Evolutionary conservation across 2,888 invertebrate species (phyloP).

Genomic region (Chalcosyrphus nemorum): DNA sequence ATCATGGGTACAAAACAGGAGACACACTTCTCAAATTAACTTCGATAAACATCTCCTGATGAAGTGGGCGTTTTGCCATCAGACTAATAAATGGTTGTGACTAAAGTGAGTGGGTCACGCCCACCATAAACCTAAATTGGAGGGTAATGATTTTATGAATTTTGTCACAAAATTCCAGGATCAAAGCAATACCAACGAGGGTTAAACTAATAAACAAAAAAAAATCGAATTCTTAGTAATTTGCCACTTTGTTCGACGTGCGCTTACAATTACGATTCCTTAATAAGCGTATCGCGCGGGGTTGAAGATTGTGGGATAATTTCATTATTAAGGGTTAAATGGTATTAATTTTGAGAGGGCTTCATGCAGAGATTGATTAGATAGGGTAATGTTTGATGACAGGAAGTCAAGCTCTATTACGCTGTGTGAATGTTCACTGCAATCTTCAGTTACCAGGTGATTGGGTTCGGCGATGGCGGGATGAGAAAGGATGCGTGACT

Average conservation of each 20-base stretch:
- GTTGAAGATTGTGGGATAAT: constrained; percentile 52
- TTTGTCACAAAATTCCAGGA: constrained; percentile 7
- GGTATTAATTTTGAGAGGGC: constrained; percentile 34
- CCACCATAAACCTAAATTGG: neutral
- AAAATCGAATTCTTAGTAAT: constrained; percentile 29
- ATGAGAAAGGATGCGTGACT: neutral
- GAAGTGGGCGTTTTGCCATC: constrained; percentile 53
- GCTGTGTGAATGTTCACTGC: neutral
- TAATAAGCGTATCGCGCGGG: constrained; percentile 17
- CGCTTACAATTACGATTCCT: constrained; percentile 33
- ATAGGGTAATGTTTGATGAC: neutral
- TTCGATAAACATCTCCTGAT: constrained; percentile 63
- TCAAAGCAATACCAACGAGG: constrained; percentile 23
- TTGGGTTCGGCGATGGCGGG: neutral
- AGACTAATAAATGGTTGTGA: constrained; percentile 60
- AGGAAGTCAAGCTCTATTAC: neutral
- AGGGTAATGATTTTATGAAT: neutral
- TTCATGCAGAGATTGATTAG: constrained; percentile 48
- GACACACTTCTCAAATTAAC: constrained; percentile 69
- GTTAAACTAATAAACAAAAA: constrained; percentile 12
- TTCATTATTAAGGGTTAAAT: constrained; percentile 69
- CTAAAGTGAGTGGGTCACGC: constrained; percentile 49
- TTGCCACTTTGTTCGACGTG: constrained; percentile 56
- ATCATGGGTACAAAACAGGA: neutral
- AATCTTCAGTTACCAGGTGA: neutral